Base-by-base conservation (phyloP, 2,888 invertebrate species). In the Axea sp. region DNA sequence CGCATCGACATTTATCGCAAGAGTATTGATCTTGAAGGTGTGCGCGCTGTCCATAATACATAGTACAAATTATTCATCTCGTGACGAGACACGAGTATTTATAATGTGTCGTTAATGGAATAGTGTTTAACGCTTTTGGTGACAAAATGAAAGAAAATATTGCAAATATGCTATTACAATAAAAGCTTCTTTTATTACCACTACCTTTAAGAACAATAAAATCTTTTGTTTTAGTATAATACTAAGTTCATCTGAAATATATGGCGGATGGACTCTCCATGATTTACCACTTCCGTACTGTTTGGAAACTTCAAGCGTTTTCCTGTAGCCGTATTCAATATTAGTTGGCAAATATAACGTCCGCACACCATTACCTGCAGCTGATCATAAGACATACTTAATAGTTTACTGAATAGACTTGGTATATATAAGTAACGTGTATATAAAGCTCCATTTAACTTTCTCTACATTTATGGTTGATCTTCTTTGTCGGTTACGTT, bases 291-390 rank as follows among this genome's bases (percentile, higher is more conserved):
- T 49, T 60, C 49, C 39, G 22, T 2, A 43, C 43, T 55, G 45
- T 65, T 65, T 53, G 55, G 47, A 57, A 67, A 47, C 41, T 68
- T 68, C n/a, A 31, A 26, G 39, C 43, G 33, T 43, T 31, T 59
- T 51, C 6, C 35, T 43, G 68, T 17, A 51, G 59, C 33, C 30
- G 33, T 43, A 26, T 22, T 9, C 30, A 35, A 28, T 26, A 14
- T 41, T 35, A 45, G 19, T 33, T 51, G 59, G 31, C n/a, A n/a
- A 68, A 68, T 60, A 60, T 53, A 60, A 45, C 47, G 53, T 51
- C 57, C 37, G 43, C 31, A 53, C 33, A 37, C 47, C 37, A 47
- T 17, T 53, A 30, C 37, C 11, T 24, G 49, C 47, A 57, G 33
- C 47, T 39, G 67, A 41, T 57, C 47, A 49, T 51, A 35, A 51